Evolutionary conservation across 2,888 invertebrate genomes (phyloP).

Genomic region (Lottia scabra): DNA sequence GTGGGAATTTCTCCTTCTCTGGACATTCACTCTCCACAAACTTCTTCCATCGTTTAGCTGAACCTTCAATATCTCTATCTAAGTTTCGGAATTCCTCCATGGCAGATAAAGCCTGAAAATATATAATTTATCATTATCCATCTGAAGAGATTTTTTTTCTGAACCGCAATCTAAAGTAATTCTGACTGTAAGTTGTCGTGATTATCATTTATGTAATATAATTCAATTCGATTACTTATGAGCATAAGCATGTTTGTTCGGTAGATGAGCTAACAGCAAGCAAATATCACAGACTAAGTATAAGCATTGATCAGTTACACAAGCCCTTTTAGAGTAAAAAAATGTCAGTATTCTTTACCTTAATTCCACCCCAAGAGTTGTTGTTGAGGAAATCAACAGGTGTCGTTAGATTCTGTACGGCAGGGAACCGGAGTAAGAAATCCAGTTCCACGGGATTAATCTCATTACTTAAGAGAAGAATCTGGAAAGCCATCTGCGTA

Average conservation of each 20-base stretch:
- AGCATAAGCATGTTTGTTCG: too few relatives aligned
- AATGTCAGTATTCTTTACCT: conserved; percentile 68
- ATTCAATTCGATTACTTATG: too few relatives aligned
- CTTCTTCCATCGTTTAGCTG: conserved; percentile 97
- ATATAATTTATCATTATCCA: too few relatives aligned
- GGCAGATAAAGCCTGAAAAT: conserved; percentile 78
- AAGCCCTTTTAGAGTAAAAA: too few relatives aligned
- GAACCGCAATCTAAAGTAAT: too few relatives aligned
- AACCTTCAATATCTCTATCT: conserved; percentile 94
- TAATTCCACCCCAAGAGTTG: conserved; percentile 94
- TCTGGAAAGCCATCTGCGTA: conserved; percentile 95
- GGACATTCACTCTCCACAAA: conserved; percentile 94
- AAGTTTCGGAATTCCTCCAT: conserved; percentile 92
- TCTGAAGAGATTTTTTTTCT: too few relatives aligned
- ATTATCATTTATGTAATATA: too few relatives aligned
- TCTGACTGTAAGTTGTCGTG: too few relatives aligned
- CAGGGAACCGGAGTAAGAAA: conserved; percentile 91
- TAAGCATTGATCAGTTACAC: too few relatives aligned
- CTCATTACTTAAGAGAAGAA: conserved; percentile 87
- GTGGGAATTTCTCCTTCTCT: conserved; percentile 95
- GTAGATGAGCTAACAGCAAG: too few relatives aligned
- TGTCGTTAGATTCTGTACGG: conserved; percentile 91
- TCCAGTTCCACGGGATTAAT: conserved; percentile 88
- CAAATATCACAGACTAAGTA: too few relatives aligned
- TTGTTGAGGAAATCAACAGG: conserved; percentile 95